phyloP scores from a whole-genome alignment of 2,797 vertebrate genomes.

The Buceros bicornis region DNA sequence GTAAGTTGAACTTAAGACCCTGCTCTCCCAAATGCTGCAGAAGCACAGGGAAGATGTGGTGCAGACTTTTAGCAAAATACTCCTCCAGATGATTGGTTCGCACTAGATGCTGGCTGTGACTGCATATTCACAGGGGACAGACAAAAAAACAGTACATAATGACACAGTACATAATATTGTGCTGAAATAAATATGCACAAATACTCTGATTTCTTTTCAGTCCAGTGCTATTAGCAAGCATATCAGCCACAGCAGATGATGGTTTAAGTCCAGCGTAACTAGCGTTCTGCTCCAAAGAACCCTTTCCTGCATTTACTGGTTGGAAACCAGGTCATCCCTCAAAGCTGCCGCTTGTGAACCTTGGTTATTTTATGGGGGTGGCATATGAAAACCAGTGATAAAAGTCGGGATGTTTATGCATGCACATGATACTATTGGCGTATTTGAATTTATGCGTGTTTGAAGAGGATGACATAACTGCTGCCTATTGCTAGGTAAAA shows the following conservation, averaged over 20 bases:
- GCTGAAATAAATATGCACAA: not conserved
- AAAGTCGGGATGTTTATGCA: not conserved
- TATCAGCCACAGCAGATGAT: not conserved
- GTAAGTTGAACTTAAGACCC: not conserved
- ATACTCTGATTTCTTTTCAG: not conserved
- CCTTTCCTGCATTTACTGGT: not conserved
- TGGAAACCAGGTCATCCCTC: not conserved
- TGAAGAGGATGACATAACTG: conserved; percentile 11
- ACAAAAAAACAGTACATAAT: too few species aligned
- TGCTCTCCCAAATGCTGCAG: not conserved
- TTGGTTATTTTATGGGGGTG: not conserved
- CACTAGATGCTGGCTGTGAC: not conserved
- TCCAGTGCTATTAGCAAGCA: not conserved
- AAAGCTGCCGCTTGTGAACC: not conserved
- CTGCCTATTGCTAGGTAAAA: conserved; percentile 72
- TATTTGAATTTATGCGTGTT: not conserved
- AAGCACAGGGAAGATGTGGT: not conserved
- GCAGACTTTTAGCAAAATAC: not conserved
- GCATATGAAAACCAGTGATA: conserved; percentile 22
- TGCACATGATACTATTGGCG: accelerated
- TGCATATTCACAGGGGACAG: accelerated
- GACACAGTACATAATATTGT: not conserved
- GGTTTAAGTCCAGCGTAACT: conserved; percentile 1
- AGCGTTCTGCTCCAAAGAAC: not conserved
- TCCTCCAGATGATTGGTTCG: not conserved